phyloP scores from a whole-genome alignment of 2,113 vertebrate species.

The Strix aluco region DNA sequence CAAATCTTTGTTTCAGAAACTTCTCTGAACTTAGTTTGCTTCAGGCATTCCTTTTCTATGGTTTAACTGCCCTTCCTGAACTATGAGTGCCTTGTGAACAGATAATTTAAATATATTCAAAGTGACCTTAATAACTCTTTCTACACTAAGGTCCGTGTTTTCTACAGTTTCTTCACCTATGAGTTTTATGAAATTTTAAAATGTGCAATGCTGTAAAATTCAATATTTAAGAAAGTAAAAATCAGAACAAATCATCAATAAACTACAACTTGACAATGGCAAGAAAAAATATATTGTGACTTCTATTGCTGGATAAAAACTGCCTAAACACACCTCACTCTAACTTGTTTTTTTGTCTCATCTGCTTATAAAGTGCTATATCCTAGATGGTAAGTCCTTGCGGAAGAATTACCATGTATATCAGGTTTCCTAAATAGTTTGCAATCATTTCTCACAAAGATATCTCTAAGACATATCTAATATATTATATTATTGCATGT shows the following conservation, averaged over 20 bases:
- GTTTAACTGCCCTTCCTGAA: not conserved
- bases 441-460: not conserved
- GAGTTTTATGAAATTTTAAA: not conserved
- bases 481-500: not conserved
- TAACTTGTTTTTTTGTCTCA: not conserved
- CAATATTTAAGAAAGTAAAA: not conserved
- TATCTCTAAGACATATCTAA: not conserved
- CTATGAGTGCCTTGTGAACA: not conserved
- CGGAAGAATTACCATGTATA: not conserved
- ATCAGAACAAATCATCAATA: not conserved
- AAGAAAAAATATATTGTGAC: not conserved
- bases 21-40: constrained; percentile 8
- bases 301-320: not conserved
- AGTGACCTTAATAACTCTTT: not conserved
- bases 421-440: not conserved
- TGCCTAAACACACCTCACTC: not conserved
- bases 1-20: not conserved
- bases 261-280: not conserved
- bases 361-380: not conserved
- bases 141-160: not conserved
- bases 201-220: not conserved
- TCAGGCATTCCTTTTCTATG: not conserved
- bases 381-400: not conserved
- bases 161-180: not conserved
- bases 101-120: not conserved